Evolutionary conservation across 2,797 vertebrate species (phyloP).

Genomic region (Liparis tanakae): DNA sequence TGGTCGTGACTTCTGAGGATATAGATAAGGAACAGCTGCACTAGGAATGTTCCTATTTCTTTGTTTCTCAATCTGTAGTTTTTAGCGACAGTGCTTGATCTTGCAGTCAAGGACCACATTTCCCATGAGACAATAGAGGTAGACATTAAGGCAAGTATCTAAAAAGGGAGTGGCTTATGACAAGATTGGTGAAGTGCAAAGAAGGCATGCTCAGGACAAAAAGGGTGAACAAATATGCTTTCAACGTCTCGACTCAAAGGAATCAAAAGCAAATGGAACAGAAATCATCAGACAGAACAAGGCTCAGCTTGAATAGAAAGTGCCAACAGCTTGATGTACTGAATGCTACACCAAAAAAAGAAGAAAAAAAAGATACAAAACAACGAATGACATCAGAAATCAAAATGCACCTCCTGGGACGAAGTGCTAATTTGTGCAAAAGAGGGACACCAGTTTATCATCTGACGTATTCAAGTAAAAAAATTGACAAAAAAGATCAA

Average conservation of each 20-base stretch:
- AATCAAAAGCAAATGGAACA: slow-evolving; percentile 79
- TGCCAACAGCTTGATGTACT: slow-evolving; percentile 86
- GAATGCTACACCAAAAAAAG: slow-evolving; percentile 54
- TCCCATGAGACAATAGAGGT: slow-evolving; percentile 72
- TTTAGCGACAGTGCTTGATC: slow-evolving; percentile 30
- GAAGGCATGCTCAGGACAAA: slow-evolving; percentile 92
- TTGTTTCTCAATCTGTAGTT: slow-evolving; percentile 20
- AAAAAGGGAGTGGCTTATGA: slow-evolving; percentile 85
- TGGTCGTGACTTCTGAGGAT: neutral
- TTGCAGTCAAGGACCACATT: slow-evolving; percentile 66
- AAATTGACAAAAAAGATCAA: slow-evolving; percentile 70
- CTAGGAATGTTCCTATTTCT: slow-evolving; percentile 23
- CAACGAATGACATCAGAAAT: slow-evolving; percentile 73
- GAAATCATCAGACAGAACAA: slow-evolving; percentile 85
- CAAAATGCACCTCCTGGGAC: slow-evolving; percentile 79
- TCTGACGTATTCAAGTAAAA: slow-evolving; percentile 74
- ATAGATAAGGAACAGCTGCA: slow-evolving; percentile 26
- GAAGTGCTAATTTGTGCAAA: slow-evolving; percentile 72
- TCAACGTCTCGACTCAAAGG: slow-evolving; percentile 71
- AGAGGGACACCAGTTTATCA: slow-evolving; percentile 82
- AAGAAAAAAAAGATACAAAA: slow-evolving; percentile 31
- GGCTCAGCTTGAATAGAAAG: slow-evolving; percentile 87
- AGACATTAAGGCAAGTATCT: slow-evolving; percentile 80
- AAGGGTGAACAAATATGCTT: slow-evolving; percentile 75
- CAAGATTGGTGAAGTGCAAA: slow-evolving; percentile 97